phyloP scores from a whole-genome alignment of 2,113 vertebrate genomes.

The Desmodus rotundus region DNA sequence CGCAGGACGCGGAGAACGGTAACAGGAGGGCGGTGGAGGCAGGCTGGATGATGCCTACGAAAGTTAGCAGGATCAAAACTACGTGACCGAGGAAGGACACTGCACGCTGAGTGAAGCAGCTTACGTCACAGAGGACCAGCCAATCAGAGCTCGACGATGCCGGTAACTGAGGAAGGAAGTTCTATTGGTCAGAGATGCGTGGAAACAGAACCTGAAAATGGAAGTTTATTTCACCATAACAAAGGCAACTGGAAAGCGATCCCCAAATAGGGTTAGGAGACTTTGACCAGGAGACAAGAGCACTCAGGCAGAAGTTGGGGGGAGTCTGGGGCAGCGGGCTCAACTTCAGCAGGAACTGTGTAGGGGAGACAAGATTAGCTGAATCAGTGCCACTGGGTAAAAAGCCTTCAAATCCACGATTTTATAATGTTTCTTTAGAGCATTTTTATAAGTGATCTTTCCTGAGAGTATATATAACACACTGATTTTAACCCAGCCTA shows the following conservation, averaged over 20 bases:
- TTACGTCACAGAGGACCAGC: not conserved
- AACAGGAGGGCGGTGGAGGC: not conserved
- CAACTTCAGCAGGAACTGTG: not conserved
- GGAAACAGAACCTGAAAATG: not conserved
- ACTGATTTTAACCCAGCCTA: not conserved
- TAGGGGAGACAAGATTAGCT: not conserved
- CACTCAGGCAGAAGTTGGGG: not conserved
- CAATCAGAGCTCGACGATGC: accelerated
- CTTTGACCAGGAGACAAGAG: not conserved
- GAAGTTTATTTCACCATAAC: not conserved
- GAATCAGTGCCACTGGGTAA: not conserved
- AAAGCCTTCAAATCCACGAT: not conserved
- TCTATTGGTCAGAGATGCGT: not conserved
- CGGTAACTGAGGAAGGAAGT: not conserved
- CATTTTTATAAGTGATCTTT: not conserved
- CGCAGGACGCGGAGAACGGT: no score
- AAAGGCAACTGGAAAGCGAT: not conserved
- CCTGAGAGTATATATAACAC: not conserved
- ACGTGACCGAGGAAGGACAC: not conserved
- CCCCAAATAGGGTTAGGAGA: not conserved
- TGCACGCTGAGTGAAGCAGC: not conserved
- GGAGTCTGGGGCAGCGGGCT: no score
- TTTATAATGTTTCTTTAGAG: not conserved
- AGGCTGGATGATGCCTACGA: accelerated
- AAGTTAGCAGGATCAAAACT: not conserved